phyloP scores from a whole-genome alignment of 2,113 vertebrate genomes.

The Gymnocephalus cernua region DNA sequence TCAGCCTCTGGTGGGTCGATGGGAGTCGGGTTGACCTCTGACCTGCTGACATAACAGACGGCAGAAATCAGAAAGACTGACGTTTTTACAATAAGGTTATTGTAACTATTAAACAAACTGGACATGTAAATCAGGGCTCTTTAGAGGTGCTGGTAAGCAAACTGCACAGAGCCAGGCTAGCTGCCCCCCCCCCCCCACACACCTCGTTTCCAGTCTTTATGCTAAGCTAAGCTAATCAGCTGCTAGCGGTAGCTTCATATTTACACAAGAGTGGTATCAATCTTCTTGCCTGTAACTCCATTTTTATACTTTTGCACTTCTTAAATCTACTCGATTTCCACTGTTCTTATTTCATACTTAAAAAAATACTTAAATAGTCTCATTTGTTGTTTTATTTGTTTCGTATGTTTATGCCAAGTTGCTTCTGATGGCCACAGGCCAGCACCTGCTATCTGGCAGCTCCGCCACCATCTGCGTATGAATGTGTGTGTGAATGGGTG shows the following conservation, averaged over 20 bases:
- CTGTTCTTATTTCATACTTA: no score
- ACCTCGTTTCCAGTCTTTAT: background rate
- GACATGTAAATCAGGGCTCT: background rate
- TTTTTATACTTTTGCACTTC: no score
- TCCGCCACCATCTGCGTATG: no score
- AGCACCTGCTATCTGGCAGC: no score
- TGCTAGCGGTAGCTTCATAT: background rate
- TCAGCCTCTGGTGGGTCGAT: background rate
- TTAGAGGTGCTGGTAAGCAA: background rate
- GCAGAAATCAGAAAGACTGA: background rate
- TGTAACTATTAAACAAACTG: background rate
- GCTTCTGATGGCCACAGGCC: no score
- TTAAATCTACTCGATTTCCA: no score
- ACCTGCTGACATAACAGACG: slow-evolving; percentile 36
- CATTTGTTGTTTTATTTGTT: no score
- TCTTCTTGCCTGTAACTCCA: background rate
- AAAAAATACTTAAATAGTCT: no score
- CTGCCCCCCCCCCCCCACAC: background rate
- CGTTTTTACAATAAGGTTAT: background rate
- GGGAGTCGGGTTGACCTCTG: slow-evolving; percentile 40
- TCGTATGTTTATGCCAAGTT: no score
- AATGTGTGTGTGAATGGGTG: no score
- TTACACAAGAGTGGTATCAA: background rate
- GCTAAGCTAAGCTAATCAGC: slow-evolving; percentile 10
- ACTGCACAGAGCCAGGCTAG: no score